Evolutionary conservation across 2,113 vertebrate genomes (phyloP).

Genomic region (Nerophis ophidion): DNA sequence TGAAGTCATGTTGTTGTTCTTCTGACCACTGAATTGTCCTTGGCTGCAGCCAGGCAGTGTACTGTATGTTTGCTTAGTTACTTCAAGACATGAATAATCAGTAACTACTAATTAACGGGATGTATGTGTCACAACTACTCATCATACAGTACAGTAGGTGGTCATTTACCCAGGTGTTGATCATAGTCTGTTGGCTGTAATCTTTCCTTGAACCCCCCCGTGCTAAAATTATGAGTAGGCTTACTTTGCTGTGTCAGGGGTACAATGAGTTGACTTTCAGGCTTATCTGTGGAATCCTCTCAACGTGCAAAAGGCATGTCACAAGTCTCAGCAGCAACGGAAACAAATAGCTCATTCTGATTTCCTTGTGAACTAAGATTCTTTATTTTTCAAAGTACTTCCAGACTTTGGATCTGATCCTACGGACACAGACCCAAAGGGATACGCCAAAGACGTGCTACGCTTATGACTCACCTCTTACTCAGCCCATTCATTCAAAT

Average conservation of each 20-base stretch:
- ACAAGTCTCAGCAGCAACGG: conserved; percentile 23
- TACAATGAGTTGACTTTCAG: conserved; percentile 13
- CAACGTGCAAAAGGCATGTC: conserved; percentile 10
- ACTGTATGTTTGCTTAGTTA: too few relatives aligned
- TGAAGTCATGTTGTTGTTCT: too few relatives aligned
- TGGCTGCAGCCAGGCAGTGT: too few relatives aligned
- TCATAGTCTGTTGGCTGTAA: conserved; percentile 25
- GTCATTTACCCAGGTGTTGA: conserved; percentile 7
- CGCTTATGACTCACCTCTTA: conserved; percentile 11
- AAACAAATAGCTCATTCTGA: conserved; percentile 37
- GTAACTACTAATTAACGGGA: too few relatives aligned
- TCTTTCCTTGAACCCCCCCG: conserved; percentile 1
- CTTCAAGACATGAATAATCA: too few relatives aligned
- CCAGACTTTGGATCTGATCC: conserved; percentile 24
- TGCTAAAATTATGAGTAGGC: not conserved
- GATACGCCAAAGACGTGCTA: not conserved
- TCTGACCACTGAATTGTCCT: too few relatives aligned
- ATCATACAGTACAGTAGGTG: conserved; percentile 17
- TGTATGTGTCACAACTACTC: conserved; percentile 1
- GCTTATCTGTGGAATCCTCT: conserved; percentile 34
- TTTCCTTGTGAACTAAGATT: conserved; percentile 50
- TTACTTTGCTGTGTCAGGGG: not conserved
- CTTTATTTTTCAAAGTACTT: conserved; percentile 14
- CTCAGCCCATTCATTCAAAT: conserved; percentile 9
- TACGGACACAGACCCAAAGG: not conserved